Evolutionary conservation across 2,113 vertebrate genomes (phyloP).

Genomic region (Arothron firmamentum): DNA sequence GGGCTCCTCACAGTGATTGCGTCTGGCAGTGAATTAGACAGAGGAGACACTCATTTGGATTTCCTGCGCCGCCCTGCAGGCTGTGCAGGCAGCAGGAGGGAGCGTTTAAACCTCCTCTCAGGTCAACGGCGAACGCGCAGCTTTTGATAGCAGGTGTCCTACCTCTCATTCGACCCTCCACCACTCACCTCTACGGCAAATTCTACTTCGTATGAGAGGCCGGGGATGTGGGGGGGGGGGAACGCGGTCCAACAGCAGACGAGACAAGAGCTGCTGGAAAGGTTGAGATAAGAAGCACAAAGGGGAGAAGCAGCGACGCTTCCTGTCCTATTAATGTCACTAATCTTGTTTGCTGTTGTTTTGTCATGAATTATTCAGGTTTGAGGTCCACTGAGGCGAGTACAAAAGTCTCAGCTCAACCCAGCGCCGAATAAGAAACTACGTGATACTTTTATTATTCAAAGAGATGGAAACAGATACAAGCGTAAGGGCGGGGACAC

Average conservation of each 20-base stretch:
- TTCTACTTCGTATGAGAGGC: slow-evolving; percentile 15
- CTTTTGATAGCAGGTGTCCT: slow-evolving; percentile 57
- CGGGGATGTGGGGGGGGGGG: not conserved
- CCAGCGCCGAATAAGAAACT: slow-evolving; percentile 31
- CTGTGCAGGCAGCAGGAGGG: slow-evolving; percentile 23
- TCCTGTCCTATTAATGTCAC: slow-evolving; percentile 11
- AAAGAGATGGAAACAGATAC: slow-evolving; percentile 22
- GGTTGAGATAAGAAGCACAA: slow-evolving; percentile 23
- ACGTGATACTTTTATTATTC: slow-evolving; percentile 7
- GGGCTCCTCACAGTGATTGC: slow-evolving; percentile 50
- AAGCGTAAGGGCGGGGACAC: slow-evolving; percentile 2
- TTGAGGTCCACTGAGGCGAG: slow-evolving; percentile 9
- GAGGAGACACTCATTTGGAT: slow-evolving; percentile 52
- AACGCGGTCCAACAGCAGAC: slow-evolving; percentile 10
- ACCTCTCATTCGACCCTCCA: slow-evolving; percentile 48
- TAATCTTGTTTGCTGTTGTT: slow-evolving; percentile 20
- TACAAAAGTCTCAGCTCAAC: slow-evolving; percentile 14
- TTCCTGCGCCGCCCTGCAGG: slow-evolving; percentile 38
- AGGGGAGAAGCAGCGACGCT: slow-evolving; percentile 11
- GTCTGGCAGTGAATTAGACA: slow-evolving; percentile 62
- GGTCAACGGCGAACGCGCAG: slow-evolving; percentile 47
- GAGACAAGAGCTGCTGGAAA: slow-evolving; percentile 8
- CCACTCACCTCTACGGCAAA: slow-evolving; percentile 26
- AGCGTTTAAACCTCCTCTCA: slow-evolving; percentile 56
- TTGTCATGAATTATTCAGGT: slow-evolving; percentile 53